phyloP scores from a whole-genome alignment of 2,113 vertebrate species.

The Albula goreensis region DNA sequence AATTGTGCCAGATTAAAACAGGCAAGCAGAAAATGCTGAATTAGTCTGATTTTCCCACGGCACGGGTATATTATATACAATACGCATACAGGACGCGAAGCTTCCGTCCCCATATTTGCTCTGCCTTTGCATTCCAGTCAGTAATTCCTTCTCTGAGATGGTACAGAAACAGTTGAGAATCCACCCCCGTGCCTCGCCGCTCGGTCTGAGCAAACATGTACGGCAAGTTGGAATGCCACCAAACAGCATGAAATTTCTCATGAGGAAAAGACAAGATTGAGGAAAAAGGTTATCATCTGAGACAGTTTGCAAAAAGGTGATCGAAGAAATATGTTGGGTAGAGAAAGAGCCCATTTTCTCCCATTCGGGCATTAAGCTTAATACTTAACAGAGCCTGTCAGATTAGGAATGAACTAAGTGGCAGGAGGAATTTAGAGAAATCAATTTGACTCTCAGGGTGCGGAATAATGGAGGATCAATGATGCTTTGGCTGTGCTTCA shows the following conservation, averaged over 20 bases:
- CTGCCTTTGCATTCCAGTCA: no score
- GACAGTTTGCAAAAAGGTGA: background rate
- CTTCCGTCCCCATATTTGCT: no score
- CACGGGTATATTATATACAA: background rate
- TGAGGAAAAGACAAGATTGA: background rate
- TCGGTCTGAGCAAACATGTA: background rate
- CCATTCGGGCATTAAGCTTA: background rate
- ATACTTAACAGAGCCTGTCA: background rate
- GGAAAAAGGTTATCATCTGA: background rate
- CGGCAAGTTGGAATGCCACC: background rate
- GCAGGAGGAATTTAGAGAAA: conserved; percentile 1
- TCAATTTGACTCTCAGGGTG: background rate
- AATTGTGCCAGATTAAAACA: conserved; percentile 46
- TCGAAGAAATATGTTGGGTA: background rate
- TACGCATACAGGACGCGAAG: no score
- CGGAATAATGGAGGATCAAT: background rate
- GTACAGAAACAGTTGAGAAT: no score
- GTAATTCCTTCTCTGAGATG: no score
- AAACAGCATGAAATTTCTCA: background rate
- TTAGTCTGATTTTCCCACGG: background rate
- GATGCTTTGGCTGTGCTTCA: background rate
- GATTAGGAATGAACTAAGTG: background rate
- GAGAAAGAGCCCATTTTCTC: background rate
- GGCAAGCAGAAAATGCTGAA: conserved; percentile 34
- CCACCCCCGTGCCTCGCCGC: no score